Evolutionary conservation across 2,797 vertebrate species (phyloP).

Genomic region (Threskiornis aethiopicus): DNA sequence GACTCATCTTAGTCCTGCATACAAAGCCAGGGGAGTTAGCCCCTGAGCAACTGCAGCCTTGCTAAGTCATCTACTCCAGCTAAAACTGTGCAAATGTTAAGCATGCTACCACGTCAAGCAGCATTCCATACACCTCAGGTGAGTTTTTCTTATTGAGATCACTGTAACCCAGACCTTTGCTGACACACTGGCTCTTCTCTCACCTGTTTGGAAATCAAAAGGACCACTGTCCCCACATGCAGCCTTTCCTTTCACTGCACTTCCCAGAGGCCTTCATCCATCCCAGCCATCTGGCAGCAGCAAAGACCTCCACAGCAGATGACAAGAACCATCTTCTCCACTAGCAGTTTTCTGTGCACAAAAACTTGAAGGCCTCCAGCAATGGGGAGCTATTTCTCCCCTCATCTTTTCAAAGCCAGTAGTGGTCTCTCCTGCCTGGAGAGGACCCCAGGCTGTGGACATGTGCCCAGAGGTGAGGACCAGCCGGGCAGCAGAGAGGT

Average conservation of each 20-base stretch:
- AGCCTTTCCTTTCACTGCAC: background rate
- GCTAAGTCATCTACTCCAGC: background rate
- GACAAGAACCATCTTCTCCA: background rate
- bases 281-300: background rate
- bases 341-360: background rate
- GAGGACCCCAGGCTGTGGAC: background rate
- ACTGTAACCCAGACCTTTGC: background rate
- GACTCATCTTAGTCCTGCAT: background rate
- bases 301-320: background rate
- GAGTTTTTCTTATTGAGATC: background rate
- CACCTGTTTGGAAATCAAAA: background rate
- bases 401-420: background rate
- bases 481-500: background rate
- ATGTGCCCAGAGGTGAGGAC: rapidly evolving
- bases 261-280: background rate
- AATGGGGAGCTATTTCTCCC: background rate
- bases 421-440: background rate
- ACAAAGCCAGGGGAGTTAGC: background rate
- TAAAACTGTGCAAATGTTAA: background rate
- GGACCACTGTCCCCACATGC: background rate
- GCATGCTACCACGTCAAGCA: rapidly evolving
- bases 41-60: background rate
- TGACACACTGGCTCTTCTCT: background rate
- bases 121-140: background rate
- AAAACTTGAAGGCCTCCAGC: background rate